Evolutionary conservation across 2,888 invertebrate genomes (phyloP), one percentile per base, ranked within the genome.

Genomic region (Chouioia cunea): DNA sequence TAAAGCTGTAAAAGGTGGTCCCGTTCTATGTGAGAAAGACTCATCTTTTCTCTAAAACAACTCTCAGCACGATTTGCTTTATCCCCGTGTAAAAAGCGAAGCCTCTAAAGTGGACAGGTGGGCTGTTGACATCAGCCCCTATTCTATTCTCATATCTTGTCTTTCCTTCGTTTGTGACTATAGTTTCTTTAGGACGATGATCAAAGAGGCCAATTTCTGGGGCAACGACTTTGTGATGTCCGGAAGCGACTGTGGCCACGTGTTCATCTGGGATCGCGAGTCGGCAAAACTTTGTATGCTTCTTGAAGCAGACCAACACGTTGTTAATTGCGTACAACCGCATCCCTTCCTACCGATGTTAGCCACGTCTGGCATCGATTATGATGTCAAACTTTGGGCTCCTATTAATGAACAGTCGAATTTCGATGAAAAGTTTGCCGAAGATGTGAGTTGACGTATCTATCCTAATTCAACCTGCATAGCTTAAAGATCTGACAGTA

Each of bases 221-320:
- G 95, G 95, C 57, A 89, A 91, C 77, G 87, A 92, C 77, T 93
- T 90, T 86, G 90, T 95, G 15, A 91, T 95, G 90, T 93, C 93
- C 22, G 95, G 95, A n/a, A 94, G 93, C 15, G 95, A 95, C 85
- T 95, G 95, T 84, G 95, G 95, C 0, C 94, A 95, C 80, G 92
- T 95, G 15, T 95, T 95, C 80, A 88, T 93, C 46, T 95, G 95
- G 95, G 90, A 94, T 65, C 88, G 92, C 47, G 86, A 90, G 56
- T 91, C 91, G 0, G 92, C 91, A 0, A 88, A 90, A 75, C 85
- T 94, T 66, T 91, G 92, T 44, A 93, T 92, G 90, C 85, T 93
- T 0, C 85, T 95, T 74, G 91, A 93, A 80, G 95, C 93, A 4
- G 95, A 95, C 86, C 90, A 91, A 73, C 94, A 94, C 83, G 92